Percentiles rank a stretch among this genome's conserved stretches.
These are phyloP conservation scores for Lepidothrix coronata DNA, from an alignment of 2,113 vertebrate species.

Conservation along the genomic window DNA sequence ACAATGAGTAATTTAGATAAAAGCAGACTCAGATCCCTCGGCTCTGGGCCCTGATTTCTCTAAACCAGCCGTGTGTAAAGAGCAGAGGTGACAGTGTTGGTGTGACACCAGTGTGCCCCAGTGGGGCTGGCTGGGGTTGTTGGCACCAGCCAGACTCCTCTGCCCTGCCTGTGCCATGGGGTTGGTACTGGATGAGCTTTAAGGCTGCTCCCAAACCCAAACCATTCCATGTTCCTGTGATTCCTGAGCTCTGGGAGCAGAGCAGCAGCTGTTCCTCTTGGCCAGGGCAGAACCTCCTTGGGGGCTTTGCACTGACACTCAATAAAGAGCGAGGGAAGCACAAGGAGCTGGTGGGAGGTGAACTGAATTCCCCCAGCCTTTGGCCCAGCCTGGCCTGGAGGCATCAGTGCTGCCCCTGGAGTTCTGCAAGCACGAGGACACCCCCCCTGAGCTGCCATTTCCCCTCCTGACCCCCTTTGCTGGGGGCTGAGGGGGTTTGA, in stretches of 20 bases:
- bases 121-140: background rate
- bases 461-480: background rate
- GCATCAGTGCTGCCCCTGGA: accelerated
- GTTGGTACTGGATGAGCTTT: background rate
- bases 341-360: background rate
- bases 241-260: background rate
- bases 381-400: background rate
- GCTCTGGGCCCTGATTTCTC: background rate
- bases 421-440: background rate
- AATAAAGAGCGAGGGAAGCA: background rate
- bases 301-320: background rate
- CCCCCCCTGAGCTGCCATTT: accelerated
- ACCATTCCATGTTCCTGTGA: background rate
- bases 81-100: background rate
- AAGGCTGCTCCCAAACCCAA: background rate
- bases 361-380: background rate
- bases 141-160: background rate
- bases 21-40: background rate
- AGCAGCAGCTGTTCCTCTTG: background rate
- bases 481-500: background rate
- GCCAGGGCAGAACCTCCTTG: background rate
- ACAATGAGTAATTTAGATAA: background rate
- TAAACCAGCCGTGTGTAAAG: background rate
- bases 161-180: too few relatives aligned
- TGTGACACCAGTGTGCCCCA: background rate